Evolutionary conservation across 2,888 invertebrate genomes (phyloP).

Genomic region (Mythimna vitellina): DNA sequence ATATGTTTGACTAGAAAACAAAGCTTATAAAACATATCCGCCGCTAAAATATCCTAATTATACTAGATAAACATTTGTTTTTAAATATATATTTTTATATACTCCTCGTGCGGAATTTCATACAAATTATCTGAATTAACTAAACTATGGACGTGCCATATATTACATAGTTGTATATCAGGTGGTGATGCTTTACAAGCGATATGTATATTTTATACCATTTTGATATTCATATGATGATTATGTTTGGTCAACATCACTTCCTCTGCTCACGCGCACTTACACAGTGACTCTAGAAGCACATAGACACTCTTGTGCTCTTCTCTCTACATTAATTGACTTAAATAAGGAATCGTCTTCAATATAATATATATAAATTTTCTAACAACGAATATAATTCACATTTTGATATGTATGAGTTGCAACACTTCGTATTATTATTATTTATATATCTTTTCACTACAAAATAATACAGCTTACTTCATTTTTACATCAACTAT

Average conservation of each 20-base stretch:
- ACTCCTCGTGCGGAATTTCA: slow-evolving; percentile 29
- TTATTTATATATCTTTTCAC: slow-evolving; percentile 61
- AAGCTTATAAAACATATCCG: slow-evolving; percentile 42
- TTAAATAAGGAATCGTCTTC: slow-evolving; percentile 89
- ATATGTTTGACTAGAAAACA: slow-evolving; percentile 39
- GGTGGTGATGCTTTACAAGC: slow-evolving; percentile 62
- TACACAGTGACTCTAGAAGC: slow-evolving; percentile 72
- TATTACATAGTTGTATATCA: slow-evolving; percentile 23
- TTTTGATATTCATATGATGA: slow-evolving; percentile 29
- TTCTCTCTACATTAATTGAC: slow-evolving; percentile 87
- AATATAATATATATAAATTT: slow-evolving; percentile 73
- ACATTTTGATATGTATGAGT: slow-evolving; percentile 88
- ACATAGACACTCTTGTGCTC: slow-evolving; percentile 72
- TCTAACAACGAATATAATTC: slow-evolving; percentile 79
- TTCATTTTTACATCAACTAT: slow-evolving; percentile 76
- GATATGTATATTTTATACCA: slow-evolving; percentile 48
- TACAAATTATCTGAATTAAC: slow-evolving; percentile 33
- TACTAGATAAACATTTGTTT: slow-evolving; percentile 34
- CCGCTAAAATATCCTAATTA: slow-evolving; percentile 50
- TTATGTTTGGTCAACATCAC: slow-evolving; percentile 50
- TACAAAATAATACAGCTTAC: slow-evolving; percentile 79
- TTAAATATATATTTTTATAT: slow-evolving; percentile 21
- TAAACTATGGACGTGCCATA: slow-evolving; percentile 38
- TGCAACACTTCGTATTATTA: slow-evolving; percentile 69
- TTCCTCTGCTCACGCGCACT: slow-evolving; percentile 41